A percentile compares a stretch with the other conserved stretches of the same genome.
Evolutionary conservation across 2,113 vertebrate genomes (phyloP).

Genomic region (Ondatra zibethicus): DNA sequence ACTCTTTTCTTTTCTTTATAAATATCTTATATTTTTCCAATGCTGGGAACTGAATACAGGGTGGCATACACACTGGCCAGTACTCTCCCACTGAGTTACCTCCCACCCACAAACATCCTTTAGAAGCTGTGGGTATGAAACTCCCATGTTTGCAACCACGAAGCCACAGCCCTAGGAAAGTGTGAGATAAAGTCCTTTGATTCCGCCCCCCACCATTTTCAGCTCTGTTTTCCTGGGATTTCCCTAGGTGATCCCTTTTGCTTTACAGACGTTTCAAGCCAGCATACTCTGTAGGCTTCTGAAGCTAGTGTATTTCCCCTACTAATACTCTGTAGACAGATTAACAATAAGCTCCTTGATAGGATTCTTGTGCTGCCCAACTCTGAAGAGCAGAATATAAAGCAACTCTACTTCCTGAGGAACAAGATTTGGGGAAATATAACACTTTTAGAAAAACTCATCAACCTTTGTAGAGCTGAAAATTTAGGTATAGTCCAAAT

Average conservation of each 20-base stretch:
- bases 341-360: background rate
- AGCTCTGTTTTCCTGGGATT: background rate
- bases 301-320: background rate
- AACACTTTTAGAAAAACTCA: background rate
- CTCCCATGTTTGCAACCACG: background rate
- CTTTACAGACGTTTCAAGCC: background rate
- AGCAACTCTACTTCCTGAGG: background rate
- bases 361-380: background rate
- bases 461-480: background rate
- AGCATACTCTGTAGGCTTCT: background rate
- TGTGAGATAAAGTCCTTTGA: background rate
- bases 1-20: background rate
- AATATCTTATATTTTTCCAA: background rate
- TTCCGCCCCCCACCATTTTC: background rate
- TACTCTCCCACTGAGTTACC: background rate
- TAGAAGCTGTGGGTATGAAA: background rate
- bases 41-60: background rate
- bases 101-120: background rate
- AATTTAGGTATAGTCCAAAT: background rate
- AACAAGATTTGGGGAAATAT: background rate
- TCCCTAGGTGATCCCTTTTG: background rate
- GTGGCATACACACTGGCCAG: background rate
- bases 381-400: background rate
- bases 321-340: background rate
- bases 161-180: background rate